Conservation (phyloP, 2,797 vertebrate genomes). For the Acanthurus lineatus region DNA sequence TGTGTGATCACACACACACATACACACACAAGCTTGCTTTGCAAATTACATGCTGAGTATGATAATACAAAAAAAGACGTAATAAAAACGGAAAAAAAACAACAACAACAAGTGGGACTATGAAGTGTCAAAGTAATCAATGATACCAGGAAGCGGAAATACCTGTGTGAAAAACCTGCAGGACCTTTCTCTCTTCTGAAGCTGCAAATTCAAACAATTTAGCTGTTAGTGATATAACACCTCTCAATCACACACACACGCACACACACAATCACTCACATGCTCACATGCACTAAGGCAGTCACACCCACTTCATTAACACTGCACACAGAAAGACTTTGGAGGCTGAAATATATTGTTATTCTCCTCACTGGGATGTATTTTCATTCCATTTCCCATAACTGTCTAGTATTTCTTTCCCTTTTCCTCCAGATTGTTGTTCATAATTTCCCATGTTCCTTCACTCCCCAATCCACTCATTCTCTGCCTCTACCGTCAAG, state of each 20-base stretch:
- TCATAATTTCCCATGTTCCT: constrained; percentile 33
- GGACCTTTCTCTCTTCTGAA: constrained; percentile 98
- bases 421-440: constrained; percentile 36
- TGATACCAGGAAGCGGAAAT: constrained; percentile 81
- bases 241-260: constrained; percentile 35
- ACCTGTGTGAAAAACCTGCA: constrained; percentile 99
- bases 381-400: constrained; percentile 11
- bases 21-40: constrained; percentile 32
- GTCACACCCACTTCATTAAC: constrained; percentile 53
- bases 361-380: constrained; percentile 30
- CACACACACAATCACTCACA: constrained; percentile 5
- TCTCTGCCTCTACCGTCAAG: constrained; percentile 52
- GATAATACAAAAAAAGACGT: background rate
- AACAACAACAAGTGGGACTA: constrained; percentile 28
- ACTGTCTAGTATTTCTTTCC: constrained; percentile 1
- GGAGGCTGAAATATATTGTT: constrained; percentile 44
- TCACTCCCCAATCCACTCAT: constrained; percentile 24
- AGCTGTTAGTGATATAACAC: constrained; percentile 74
- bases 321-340: constrained; percentile 36
- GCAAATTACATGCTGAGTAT: constrained; percentile 67
- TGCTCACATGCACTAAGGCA: constrained; percentile 20
- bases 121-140: constrained; percentile 68
- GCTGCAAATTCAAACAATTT: constrained; percentile 92
- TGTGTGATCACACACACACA: constrained; percentile 50
- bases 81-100: constrained; percentile 2